Base-by-base conservation (phyloP, 2,888 invertebrate species). In the Drosophila antonietae region DNA sequence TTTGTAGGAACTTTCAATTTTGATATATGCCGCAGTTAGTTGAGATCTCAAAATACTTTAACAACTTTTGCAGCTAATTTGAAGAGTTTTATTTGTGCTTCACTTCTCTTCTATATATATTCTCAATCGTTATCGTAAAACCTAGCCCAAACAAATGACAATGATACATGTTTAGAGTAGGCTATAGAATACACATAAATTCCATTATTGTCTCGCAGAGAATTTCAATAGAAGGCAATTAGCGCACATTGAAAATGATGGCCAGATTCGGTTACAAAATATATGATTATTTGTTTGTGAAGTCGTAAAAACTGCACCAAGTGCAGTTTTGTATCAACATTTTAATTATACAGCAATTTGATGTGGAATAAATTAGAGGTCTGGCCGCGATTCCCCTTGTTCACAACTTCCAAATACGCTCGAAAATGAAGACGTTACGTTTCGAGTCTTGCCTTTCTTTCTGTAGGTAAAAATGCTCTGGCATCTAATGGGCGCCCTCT, bases 401-500 rank as follows among this genome's bases (percentile, higher is more conserved):
- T 83, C 86, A 79, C 79, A 77, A 81, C 76, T 70, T 75, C 75
- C 78, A 80, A 81, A 77, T 77, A 68, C 51, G 58, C 58, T 61
- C 51, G 44, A 76, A 76, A 73, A 77, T 78, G 75, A 83, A 83
- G 83, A 81, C 79, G 77, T 73, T 81, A 80, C 35, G 6, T 10
- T 52, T 20, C 28, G 55, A 41, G 55, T 41, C 28, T 28, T 55
- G 28, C n/a, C 44, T 44, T 43, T 56, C 41, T n/a, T 55, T 60
- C 18, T 52, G 33, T 55, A 55, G 55, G 55, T 55, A 55, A 52
- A 72, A 81, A 78, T 73, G 71, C 67, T 72, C 67, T 72, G 78
- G 72, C 73, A 80, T 87, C 84, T 85, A 85, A 89, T 88, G 83
- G 81, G 85, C 88, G 76, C 86, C 90, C 81, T 83, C 83, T 85